These are phyloP conservation scores for Caenorhabditis remanei DNA, from an alignment of 1,140 invertebrate genomes.

Conservation along the genomic window DNA sequence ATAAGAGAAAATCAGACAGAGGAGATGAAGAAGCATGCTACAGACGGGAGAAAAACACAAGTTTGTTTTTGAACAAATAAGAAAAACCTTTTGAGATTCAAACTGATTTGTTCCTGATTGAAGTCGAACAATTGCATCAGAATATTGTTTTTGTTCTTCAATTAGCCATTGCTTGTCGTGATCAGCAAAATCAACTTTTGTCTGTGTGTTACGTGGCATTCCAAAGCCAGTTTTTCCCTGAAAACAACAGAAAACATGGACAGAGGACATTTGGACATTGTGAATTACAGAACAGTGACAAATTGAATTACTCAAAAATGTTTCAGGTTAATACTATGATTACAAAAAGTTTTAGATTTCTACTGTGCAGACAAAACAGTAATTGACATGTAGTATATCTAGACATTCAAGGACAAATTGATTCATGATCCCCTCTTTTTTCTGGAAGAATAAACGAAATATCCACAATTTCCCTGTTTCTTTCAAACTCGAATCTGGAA, in stretches of 20 bases:
- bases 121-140: constrained; percentile 57
- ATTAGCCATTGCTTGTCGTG: constrained; percentile 66
- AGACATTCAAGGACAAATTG: too few species aligned
- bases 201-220: constrained; percentile 76
- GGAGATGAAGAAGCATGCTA: constrained; percentile 6
- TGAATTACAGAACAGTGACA: too few species aligned
- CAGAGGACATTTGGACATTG: constrained; percentile 8
- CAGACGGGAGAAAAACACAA: not conserved
- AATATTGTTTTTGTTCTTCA: constrained; percentile 52
- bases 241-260: constrained; percentile 59
- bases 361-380: too few species aligned
- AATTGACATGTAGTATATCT: too few species aligned
- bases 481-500: too few species aligned
- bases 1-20: constrained; percentile 41
- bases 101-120: constrained; percentile 46
- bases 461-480: too few species aligned
- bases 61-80: not conserved
- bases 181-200: constrained; percentile 72
- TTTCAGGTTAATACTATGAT: too few species aligned
- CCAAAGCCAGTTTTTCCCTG: constrained; percentile 77
- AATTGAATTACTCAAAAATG: too few species aligned
- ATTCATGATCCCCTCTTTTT: too few species aligned
- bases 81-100: constrained; percentile 29
- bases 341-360: too few species aligned
- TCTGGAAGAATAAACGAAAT: too few species aligned